These are phyloP conservation scores for Meriones psammophilus DNA, from an alignment of 2,797 vertebrate species.

Conservation along the genomic window DNA sequence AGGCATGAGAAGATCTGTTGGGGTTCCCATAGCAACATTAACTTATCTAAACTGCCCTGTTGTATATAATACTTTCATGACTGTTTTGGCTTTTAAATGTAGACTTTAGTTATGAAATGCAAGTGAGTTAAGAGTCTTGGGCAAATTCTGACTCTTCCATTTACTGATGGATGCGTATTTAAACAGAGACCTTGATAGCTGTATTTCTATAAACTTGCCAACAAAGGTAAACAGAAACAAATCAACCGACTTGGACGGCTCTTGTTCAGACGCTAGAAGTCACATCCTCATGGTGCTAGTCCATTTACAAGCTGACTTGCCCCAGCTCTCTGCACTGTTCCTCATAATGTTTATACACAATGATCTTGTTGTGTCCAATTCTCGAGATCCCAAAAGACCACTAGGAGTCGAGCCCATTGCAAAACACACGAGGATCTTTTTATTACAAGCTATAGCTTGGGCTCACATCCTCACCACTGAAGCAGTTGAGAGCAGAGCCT, in stretches of 20 bases:
- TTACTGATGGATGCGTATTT: constrained; percentile 63
- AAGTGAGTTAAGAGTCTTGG: constrained; percentile 70
- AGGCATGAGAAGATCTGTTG: constrained; percentile 79
- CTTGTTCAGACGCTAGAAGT: background rate
- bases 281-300: background rate
- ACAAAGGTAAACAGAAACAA: constrained; percentile 59
- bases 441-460: no score
- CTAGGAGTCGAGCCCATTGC: no score
- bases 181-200: constrained; percentile 55
- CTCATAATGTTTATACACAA: background rate
- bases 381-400: no score
- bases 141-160: constrained; percentile 70
- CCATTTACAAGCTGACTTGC: background rate
- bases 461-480: no score
- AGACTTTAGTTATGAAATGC: constrained; percentile 79
- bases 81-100: constrained; percentile 78
- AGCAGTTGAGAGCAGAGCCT: no score
- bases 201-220: constrained; percentile 52
- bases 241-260: background rate
- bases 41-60: constrained; percentile 81
- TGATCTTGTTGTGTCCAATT: background rate
- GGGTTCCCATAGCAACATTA: constrained; percentile 85
- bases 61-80: constrained; percentile 77
- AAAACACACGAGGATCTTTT: no score
- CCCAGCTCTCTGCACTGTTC: background rate